Conservation (phyloP, 1,140 invertebrate species). For the Neodiprion lecontei region DNA sequence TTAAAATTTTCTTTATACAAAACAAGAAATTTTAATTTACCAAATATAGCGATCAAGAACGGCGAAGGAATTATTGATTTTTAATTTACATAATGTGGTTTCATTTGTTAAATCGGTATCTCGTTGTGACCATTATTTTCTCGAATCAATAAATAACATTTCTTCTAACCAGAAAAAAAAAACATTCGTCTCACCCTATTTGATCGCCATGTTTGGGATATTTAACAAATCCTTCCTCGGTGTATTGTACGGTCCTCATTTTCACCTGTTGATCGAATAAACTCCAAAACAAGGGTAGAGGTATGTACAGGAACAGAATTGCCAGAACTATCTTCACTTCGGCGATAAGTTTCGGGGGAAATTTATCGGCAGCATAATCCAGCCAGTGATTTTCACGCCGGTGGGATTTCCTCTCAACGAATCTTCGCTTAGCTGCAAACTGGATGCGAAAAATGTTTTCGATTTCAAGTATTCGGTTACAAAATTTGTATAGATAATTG, state of each 20-base stretch:
- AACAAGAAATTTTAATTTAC: constrained; percentile 8
- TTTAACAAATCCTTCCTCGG: not conserved
- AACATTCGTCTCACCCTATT: no score
- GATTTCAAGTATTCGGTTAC: constrained; percentile 31
- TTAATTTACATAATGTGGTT: no score
- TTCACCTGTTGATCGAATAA: constrained; percentile 78
- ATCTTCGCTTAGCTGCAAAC: constrained; percentile 25
- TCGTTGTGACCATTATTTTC: not conserved
- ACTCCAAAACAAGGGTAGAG: constrained; percentile 85
- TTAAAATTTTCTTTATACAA: constrained; percentile 6
- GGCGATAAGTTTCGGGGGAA: constrained; percentile 67
- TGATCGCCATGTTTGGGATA: no score
- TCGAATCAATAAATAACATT: not conserved
- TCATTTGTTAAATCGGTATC: no score
- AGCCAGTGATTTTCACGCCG: constrained; percentile 74
- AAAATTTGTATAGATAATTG: constrained; percentile 33
- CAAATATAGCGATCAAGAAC: no score
- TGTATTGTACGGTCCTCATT: constrained; percentile 22
- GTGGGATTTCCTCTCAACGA: constrained; percentile 25
- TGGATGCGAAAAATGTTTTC: constrained; percentile 13
- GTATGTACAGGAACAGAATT: constrained; percentile 77
- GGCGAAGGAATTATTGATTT: no score
- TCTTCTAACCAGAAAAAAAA: no score
- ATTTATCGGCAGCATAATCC: constrained; percentile 80
- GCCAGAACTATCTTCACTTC: constrained; percentile 74